Evolutionary conservation across 2,113 vertebrate species (phyloP).

Genomic region (Archocentrus centrarchus): DNA sequence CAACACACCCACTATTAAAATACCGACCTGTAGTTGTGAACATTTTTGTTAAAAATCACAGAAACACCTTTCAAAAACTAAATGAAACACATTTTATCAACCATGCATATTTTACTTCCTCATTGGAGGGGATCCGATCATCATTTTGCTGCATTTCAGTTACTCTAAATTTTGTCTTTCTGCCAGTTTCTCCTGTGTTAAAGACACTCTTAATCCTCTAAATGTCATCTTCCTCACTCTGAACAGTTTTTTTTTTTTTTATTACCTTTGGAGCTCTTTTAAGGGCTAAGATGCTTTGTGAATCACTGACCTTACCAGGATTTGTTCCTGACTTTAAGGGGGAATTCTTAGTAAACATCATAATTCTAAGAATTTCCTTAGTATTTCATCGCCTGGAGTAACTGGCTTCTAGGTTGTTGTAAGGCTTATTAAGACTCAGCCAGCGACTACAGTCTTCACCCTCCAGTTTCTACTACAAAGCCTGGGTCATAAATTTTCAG

Average conservation of each 20-base stretch:
- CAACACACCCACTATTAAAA: too few species aligned
- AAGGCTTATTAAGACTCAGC: neutral
- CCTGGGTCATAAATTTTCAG: neutral
- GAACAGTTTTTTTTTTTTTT: too few species aligned
- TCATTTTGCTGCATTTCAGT: neutral
- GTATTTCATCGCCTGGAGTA: neutral
- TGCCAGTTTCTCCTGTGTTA: neutral
- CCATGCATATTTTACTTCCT: neutral
- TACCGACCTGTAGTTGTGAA: too few species aligned
- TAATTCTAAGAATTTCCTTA: neutral
- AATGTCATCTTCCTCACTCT: constrained; percentile 3
- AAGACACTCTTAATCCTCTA: constrained; percentile 10
- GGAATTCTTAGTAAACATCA: neutral
- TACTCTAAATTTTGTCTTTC: constrained; percentile 5
- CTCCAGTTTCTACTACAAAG: neutral
- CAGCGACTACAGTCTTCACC: neutral
- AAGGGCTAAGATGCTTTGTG: neutral
- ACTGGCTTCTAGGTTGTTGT: too few species aligned
- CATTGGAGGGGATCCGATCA: neutral
- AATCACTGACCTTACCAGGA: neutral
- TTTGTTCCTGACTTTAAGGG: neutral
- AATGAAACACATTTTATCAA: neutral
- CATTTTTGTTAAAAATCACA: neutral
- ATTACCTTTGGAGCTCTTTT: neutral
- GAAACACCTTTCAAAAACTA: neutral